These are phyloP conservation scores for Drosophila tristis DNA, from an alignment of 1,140 invertebrate species.

Conservation along the genomic window DNA sequence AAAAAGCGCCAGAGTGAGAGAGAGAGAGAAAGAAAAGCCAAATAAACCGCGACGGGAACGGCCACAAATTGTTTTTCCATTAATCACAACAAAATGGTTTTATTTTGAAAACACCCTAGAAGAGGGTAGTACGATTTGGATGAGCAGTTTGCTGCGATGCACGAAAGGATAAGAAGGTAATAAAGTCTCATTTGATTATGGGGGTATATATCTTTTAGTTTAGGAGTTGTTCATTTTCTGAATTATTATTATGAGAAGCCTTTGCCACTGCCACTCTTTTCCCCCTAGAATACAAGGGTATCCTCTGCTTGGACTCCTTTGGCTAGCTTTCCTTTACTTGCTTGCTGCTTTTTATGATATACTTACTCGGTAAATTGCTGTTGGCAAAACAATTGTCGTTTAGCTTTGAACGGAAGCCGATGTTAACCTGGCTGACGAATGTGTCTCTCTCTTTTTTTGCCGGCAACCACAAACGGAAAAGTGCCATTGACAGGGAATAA, in stretches of 20 bases:
- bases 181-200: no score
- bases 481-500: conserved; percentile 54
- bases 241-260: no score
- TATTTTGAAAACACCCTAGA: conserved; percentile 34
- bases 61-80: conserved; percentile 69
- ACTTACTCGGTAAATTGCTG: conserved; percentile 23
- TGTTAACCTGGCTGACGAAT: conserved; percentile 75
- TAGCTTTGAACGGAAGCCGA: conserved; percentile 54
- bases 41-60: conserved; percentile 7
- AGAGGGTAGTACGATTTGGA: neutral
- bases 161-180: no score
- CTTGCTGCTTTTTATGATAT: conserved; percentile 23
- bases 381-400: conserved; percentile 65
- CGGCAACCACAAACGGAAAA: conserved; percentile 25
- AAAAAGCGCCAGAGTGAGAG: neutral
- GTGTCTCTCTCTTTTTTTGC: conserved; percentile 37
- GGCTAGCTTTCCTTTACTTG: conserved; percentile 8
- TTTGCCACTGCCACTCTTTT: no score
- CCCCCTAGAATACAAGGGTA: neutral
- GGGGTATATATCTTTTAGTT: no score
- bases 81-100: conserved; percentile 74
- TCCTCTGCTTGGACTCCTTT: neutral
- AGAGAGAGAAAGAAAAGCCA: conserved; percentile 16
- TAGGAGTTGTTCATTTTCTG: no score
- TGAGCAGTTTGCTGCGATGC: no score